These are phyloP conservation scores for Podarcis raffonei DNA, from an alignment of 2,113 vertebrate species.

Conservation along the genomic window DNA sequence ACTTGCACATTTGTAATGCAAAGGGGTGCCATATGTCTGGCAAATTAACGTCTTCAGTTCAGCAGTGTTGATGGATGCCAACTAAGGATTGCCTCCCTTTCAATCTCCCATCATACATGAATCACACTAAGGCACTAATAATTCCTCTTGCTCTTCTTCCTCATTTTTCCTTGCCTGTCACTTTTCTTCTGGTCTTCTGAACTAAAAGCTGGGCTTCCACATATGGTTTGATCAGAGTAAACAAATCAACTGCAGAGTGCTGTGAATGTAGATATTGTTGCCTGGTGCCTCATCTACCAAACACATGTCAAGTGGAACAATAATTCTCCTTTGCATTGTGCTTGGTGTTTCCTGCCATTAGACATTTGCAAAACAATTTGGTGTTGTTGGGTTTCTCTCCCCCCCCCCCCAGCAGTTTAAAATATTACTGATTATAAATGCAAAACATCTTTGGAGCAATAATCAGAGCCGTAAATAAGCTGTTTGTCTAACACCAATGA, in stretches of 20 bases:
- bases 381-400: background rate
- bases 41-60: rapidly evolving
- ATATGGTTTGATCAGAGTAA: background rate
- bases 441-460: constrained; percentile 16
- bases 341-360: rapidly evolving
- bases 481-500: constrained; percentile 1
- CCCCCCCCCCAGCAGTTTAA: constrained; percentile 9
- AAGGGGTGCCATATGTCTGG: background rate
- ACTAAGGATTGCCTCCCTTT: rapidly evolving
- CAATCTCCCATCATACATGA: background rate
- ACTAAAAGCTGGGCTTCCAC: rapidly evolving
- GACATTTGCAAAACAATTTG: background rate
- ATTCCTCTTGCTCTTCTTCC: background rate
- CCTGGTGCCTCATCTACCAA: background rate
- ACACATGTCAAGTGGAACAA: background rate
- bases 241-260: background rate
- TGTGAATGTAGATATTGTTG: background rate
- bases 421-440: background rate
- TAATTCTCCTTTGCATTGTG: background rate
- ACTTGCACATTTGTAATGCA: background rate
- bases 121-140: background rate
- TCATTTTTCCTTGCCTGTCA: background rate
- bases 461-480: constrained; percentile 36
- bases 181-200: background rate
- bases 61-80: rapidly evolving